phyloP scores from a whole-genome alignment of 2,888 invertebrate genomes.

The Drosophila atroscutellata region DNA sequence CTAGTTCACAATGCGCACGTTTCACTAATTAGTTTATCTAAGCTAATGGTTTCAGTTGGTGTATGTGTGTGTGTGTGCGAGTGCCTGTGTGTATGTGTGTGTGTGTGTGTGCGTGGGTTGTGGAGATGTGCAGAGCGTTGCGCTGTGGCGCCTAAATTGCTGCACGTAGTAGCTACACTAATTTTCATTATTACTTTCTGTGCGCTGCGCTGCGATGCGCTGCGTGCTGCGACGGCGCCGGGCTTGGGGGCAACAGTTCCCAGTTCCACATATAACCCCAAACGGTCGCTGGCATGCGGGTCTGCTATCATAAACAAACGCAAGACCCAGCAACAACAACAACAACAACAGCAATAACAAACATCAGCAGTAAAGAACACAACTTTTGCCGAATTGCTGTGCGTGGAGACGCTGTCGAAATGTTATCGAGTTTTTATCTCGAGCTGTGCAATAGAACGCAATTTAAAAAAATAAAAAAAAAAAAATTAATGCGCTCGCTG shows the following conservation, averaged over 20 bases:
- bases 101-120: constrained; percentile 2
- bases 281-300: constrained; percentile 46
- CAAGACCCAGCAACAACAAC: constrained; percentile 31
- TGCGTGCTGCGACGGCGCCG: constrained; percentile 65
- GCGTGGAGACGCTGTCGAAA: constrained; percentile 46
- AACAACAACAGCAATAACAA: constrained; percentile 24
- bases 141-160: constrained; percentile 75
- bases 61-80: constrained; percentile 1
- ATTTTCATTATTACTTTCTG: constrained; percentile 63
- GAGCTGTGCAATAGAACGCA: constrained; percentile 15
- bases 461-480: constrained; percentile 4
- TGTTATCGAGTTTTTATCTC: constrained; percentile 57
- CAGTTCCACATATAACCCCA: background rate
- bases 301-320: constrained; percentile 68
- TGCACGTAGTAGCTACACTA: constrained; percentile 67
- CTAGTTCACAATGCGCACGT: constrained; percentile 48
- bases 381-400: constrained; percentile 31
- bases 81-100: background rate
- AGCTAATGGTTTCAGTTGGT: constrained; percentile 34
- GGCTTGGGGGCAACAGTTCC: constrained; percentile 18
- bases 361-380: constrained; percentile 11
- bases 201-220: constrained; percentile 25
- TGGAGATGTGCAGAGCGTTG: constrained; percentile 16
- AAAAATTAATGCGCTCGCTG: background rate
- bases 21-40: constrained; percentile 66